Conservation (phyloP, 2,797 vertebrate genomes). For the Kryptopterus vitreolus region DNA sequence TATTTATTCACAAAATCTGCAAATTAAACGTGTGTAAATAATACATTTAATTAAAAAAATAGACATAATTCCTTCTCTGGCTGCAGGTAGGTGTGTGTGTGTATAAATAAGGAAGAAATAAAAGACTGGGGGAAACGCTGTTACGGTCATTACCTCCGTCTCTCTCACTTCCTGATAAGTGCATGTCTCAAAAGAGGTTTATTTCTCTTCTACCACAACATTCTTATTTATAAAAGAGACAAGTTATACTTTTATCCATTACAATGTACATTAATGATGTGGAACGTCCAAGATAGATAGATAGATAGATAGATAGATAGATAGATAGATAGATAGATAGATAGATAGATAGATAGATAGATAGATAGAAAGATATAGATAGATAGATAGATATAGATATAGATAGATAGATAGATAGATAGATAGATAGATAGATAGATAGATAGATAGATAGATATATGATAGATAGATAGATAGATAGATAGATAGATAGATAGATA, state of each 20-base stretch:
- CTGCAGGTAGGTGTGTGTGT: not conserved
- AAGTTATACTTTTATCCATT: not conserved
- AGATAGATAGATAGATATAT: too few species aligned
- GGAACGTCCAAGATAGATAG: not conserved
- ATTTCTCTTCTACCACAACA: not conserved
- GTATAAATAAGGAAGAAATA: conserved; percentile 2
- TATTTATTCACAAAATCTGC: conserved; percentile 15
- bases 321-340: too few species aligned
- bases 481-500: too few species aligned
- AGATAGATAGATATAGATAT: too few species aligned
- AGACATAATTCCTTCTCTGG: not conserved
- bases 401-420: too few species aligned
- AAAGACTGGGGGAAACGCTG: not conserved
- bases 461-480: too few species aligned
- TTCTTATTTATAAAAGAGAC: not conserved
- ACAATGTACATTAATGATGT: not conserved
- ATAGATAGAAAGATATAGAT: too few species aligned
- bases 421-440: too few species aligned
- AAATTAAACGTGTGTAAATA: conserved; percentile 16
- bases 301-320: too few species aligned
- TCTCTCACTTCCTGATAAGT: not conserved
- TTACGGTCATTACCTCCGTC: not conserved
- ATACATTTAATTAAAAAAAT: not conserved
- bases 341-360: too few species aligned
- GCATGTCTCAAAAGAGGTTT: not conserved